These are phyloP conservation scores for Lepus timidus DNA, from an alignment of 2,113 vertebrate species.

Conservation along the genomic window DNA sequence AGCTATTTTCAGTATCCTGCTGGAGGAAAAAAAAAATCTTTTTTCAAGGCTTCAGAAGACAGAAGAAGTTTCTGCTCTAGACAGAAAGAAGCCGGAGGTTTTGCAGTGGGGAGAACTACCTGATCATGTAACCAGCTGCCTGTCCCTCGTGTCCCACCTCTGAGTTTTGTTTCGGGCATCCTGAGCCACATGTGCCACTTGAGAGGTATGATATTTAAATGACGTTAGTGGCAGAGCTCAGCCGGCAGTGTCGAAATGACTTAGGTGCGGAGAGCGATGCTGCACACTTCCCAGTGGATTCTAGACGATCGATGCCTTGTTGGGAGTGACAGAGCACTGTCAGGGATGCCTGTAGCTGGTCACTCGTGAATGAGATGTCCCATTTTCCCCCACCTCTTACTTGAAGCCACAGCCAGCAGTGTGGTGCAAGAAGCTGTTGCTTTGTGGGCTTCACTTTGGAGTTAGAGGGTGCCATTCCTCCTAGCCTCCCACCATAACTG, in stretches of 20 bases:
- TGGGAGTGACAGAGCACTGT: constrained; percentile 42
- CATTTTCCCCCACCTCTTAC: background rate
- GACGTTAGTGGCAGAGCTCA: constrained; percentile 8
- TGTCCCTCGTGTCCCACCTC: background rate
- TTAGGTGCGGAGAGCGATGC: background rate
- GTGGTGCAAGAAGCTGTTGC: background rate
- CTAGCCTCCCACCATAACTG: constrained; percentile 7
- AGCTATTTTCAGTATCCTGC: constrained; percentile 84
- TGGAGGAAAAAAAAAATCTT: constrained; percentile 68
- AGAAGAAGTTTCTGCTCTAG: constrained; percentile 70
- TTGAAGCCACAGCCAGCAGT: background rate
- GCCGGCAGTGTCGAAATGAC: constrained; percentile 1
- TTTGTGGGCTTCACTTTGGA: constrained; percentile 27
- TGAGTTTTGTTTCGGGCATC: constrained; percentile 47
- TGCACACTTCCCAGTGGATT: background rate
- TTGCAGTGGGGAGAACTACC: background rate
- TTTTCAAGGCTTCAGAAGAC: constrained; percentile 70
- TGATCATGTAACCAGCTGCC: constrained; percentile 1
- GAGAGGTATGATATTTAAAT: constrained; percentile 70
- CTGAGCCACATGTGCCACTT: constrained; percentile 55
- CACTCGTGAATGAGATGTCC: background rate
- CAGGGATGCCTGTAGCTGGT: background rate
- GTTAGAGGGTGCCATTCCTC: background rate
- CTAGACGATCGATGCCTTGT: background rate
- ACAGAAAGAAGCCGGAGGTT: constrained; percentile 56